Conservation (phyloP, 2,113 vertebrate genomes). For the Chloebia gouldiae region DNA sequence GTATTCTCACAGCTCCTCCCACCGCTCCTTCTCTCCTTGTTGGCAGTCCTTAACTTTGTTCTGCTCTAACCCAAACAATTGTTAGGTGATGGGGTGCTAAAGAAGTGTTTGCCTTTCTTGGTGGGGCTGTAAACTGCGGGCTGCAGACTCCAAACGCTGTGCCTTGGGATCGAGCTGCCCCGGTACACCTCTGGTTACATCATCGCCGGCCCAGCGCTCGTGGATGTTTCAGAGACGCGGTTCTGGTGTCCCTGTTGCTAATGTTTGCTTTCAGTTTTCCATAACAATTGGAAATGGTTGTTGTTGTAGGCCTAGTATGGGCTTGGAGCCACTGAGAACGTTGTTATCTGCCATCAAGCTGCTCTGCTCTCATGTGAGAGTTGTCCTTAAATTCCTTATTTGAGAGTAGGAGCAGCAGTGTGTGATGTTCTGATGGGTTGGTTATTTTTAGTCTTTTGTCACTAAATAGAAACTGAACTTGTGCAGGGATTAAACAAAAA, state of each 20-base stretch:
- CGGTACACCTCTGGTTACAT: neutral
- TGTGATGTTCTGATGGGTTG: neutral
- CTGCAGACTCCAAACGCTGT: neutral
- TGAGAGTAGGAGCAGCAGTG: neutral
- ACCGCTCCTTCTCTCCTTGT: neutral
- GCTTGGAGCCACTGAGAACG: neutral
- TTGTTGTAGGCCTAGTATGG: neutral
- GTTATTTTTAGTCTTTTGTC: neutral
- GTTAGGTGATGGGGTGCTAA: neutral
- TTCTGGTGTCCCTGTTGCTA: neutral
- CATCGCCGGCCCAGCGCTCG: rapidly evolving
- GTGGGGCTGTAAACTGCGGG: neutral
- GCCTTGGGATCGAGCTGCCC: neutral
- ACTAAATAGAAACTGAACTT: neutral
- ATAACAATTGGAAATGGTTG: neutral
- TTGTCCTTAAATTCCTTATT: neutral
- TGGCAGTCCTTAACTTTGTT: neutral
- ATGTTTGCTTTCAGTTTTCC: neutral
- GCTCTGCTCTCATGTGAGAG: neutral
- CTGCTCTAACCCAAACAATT: neutral
- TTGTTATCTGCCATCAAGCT: neutral
- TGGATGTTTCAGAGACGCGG: neutral
- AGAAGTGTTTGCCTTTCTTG: neutral
- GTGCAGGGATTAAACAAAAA: neutral
- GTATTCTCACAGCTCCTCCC: neutral